These are phyloP conservation scores for Habropoda laboriosa DNA, from an alignment of 1,140 invertebrate species.

Conservation along the genomic window DNA sequence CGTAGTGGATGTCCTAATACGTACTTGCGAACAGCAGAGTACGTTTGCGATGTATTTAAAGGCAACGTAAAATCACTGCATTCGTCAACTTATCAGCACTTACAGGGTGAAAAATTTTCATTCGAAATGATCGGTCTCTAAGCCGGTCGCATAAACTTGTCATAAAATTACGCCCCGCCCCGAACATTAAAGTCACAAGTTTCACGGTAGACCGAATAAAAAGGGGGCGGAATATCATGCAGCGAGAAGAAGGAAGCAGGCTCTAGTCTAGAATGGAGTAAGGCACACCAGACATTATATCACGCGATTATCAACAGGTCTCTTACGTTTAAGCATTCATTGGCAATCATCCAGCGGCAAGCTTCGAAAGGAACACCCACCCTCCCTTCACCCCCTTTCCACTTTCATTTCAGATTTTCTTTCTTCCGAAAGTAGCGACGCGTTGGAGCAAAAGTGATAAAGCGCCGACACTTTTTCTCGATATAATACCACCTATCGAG, in stretches of 20 bases:
- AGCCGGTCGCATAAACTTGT: background rate
- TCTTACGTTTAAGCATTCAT: conserved; percentile 77
- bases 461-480: background rate
- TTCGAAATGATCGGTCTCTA: no score
- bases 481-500: background rate
- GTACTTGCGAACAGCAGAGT: no score
- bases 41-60: no score
- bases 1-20: no score
- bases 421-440: background rate
- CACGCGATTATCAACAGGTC: conserved; percentile 78
- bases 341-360: conserved; percentile 77
- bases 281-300: conserved; percentile 43
- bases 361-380: conserved; percentile 9
- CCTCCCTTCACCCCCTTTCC: background rate
- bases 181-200: conserved; percentile 2
- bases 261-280: background rate
- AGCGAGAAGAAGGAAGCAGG: background rate
- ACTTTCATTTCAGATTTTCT: conserved; percentile 2
- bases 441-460: background rate
- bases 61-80: no score
- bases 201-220: conserved; percentile 11
- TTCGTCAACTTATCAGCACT: no score
- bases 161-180: background rate
- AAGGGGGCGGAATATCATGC: background rate
- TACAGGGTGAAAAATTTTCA: no score